phyloP scores from a whole-genome alignment of 2,797 vertebrate genomes.

The Hipposideros larvatus region DNA sequence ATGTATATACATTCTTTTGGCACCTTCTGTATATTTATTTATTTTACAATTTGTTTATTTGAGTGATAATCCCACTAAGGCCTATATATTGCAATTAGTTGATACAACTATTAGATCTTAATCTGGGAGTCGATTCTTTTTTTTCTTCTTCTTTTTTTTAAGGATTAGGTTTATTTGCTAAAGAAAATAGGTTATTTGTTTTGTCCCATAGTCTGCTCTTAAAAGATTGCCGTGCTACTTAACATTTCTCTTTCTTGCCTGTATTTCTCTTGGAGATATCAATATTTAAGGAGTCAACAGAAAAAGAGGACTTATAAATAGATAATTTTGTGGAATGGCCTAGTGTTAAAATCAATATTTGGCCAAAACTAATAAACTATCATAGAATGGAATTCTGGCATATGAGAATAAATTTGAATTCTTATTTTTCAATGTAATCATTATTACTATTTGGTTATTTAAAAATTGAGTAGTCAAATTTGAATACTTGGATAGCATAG shows the following conservation, averaged over 20 bases:
- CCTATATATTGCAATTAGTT: neutral
- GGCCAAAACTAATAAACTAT: neutral
- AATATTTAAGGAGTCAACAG: conserved; percentile 13
- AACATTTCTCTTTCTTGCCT: neutral
- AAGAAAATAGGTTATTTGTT: conserved; percentile 31
- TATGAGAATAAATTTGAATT: conserved; percentile 25
- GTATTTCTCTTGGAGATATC: neutral
- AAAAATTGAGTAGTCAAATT: neutral
- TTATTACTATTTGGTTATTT: neutral
- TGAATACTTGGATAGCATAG: neutral
- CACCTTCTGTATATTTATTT: neutral
- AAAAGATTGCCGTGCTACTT: neutral
- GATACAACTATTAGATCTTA: neutral
- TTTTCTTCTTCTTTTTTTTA: neutral
- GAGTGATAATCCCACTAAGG: neutral
- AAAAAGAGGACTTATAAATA: conserved; percentile 25
- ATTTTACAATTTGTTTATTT: neutral
- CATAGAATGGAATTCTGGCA: neutral
- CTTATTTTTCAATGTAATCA: conserved; percentile 13
- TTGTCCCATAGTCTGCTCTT: neutral
- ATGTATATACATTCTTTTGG: too few species aligned
- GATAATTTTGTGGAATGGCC: neutral
- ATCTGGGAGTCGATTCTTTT: neutral
- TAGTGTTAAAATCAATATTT: neutral
- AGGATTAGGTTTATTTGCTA: conserved; percentile 17